Conservation (phyloP, 2,113 vertebrate genomes). For the Thymallus thymallus region DNA sequence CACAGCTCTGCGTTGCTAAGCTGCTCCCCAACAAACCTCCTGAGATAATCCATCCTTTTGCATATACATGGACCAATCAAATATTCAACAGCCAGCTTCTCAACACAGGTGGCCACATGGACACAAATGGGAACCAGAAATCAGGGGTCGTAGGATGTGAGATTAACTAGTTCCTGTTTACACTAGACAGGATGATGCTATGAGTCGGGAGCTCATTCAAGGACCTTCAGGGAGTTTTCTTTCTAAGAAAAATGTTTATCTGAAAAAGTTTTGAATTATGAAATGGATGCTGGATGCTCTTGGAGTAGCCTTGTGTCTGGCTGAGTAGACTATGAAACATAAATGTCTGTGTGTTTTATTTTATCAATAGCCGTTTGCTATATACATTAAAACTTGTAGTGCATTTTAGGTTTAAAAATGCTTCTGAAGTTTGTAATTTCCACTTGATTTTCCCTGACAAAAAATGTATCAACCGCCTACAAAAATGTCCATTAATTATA, state of each 20-base stretch:
- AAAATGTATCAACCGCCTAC: too few species aligned
- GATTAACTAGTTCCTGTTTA: constrained; percentile 46
- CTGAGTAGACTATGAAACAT: constrained; percentile 1
- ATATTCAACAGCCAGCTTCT: constrained; percentile 68
- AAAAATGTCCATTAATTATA: too few species aligned
- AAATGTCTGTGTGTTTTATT: constrained; percentile 46
- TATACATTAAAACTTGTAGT: too few species aligned
- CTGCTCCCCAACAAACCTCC: constrained; percentile 69
- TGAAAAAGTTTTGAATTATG: constrained; percentile 18
- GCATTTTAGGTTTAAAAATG: too few species aligned
- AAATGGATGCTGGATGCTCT: constrained; percentile 5
- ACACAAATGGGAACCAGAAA: constrained; percentile 50
- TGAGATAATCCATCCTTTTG: constrained; percentile 60
- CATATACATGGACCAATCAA: constrained; percentile 70
- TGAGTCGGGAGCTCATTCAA: neutral
- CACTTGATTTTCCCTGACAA: too few species aligned
- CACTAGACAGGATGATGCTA: constrained; percentile 24
- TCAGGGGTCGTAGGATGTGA: constrained; percentile 43
- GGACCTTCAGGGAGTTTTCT: neutral
- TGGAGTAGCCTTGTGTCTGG: constrained; percentile 16
- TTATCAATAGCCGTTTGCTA: constrained; percentile 21
- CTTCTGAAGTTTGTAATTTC: too few species aligned
- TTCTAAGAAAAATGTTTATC: neutral
- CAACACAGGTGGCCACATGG: constrained; percentile 67
- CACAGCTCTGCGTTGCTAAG: constrained; percentile 74